Percentiles rank a stretch among this genome's conserved stretches.
Conservation (phyloP, 2,888 invertebrate genomes). For the Ptilodon capucinus region DNA sequence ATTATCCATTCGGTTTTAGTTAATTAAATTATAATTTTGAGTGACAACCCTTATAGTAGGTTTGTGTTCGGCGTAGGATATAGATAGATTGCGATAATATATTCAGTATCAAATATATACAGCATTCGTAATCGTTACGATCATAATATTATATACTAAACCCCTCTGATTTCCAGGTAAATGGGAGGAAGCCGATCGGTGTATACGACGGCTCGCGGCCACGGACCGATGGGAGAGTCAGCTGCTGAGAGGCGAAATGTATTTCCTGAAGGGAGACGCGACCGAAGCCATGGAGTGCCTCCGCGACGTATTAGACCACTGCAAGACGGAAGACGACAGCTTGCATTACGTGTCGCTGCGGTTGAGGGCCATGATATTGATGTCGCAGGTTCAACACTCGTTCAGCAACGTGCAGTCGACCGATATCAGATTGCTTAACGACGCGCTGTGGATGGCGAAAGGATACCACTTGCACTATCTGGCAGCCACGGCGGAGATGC, state of each 20-base stretch:
- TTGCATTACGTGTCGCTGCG: slow-evolving; percentile 80
- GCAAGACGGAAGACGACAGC: slow-evolving; percentile 76
- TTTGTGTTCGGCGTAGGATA: too few relatives aligned
- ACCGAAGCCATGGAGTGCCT: slow-evolving; percentile 72
- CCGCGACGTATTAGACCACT: slow-evolving; percentile 77
- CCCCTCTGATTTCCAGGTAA: slow-evolving; percentile 66
- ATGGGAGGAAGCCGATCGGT: slow-evolving; percentile 87
- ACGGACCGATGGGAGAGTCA: slow-evolving; percentile 86
- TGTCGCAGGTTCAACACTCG: slow-evolving; percentile 85
- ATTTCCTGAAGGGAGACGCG: slow-evolving; percentile 78
- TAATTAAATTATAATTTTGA: too few relatives aligned
- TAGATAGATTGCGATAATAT: too few relatives aligned
- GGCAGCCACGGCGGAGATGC: slow-evolving; percentile 88
- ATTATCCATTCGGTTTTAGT: too few relatives aligned
- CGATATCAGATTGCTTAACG: slow-evolving; percentile 83
- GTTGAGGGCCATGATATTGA: slow-evolving; percentile 86
- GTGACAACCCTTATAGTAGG: too few relatives aligned
- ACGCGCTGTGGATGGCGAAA: slow-evolving; percentile 88
- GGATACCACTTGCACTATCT: slow-evolving; percentile 90
- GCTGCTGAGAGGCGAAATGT: slow-evolving; percentile 80
- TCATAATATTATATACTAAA: not conserved
- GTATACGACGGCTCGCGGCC: slow-evolving; percentile 86
- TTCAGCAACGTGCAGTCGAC: slow-evolving; percentile 80
- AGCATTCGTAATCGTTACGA: not conserved
- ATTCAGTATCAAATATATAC: too few relatives aligned